Evolutionary conservation across 2,797 vertebrate genomes (phyloP).

Genomic region (Falco columbarius): DNA sequence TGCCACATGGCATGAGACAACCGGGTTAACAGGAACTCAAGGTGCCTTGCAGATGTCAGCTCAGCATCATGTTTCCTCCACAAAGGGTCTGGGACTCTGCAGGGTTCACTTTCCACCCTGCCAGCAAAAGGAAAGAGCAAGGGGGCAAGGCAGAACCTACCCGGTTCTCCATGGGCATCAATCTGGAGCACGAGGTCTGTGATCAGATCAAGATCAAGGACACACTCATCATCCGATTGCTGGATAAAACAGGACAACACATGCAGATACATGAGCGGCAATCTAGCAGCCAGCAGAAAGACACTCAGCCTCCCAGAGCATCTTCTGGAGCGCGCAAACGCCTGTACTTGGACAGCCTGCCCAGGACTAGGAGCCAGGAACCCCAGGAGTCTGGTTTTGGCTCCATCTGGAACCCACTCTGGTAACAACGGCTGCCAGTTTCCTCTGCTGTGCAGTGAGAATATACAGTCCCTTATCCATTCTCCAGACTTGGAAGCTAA

Average conservation of each 20-base stretch:
- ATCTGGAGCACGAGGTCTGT: constrained; percentile 90
- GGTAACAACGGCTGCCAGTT: background rate
- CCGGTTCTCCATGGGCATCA: constrained; percentile 85
- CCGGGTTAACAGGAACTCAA: background rate
- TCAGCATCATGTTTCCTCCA: background rate
- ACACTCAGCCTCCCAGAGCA: background rate
- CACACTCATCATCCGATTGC: constrained; percentile 79
- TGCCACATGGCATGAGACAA: background rate
- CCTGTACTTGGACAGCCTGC: background rate
- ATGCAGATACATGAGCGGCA: background rate
- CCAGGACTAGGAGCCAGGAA: background rate
- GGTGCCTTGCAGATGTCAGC: background rate
- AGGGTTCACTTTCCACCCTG: background rate
- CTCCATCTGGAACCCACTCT: background rate
- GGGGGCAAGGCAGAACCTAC: constrained; percentile 67
- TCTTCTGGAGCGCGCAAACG: background rate
- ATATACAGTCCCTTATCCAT: background rate
- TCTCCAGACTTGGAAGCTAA: background rate
- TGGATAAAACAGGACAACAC: background rate
- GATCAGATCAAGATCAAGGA: constrained; percentile 87
- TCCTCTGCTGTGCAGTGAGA: background rate
- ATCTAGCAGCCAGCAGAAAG: background rate
- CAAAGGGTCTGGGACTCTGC: background rate
- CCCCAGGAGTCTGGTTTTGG: background rate
- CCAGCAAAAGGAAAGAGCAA: background rate